Base-by-base conservation (phyloP, 2,113 vertebrate genomes). In the Larimichthys crocea region DNA sequence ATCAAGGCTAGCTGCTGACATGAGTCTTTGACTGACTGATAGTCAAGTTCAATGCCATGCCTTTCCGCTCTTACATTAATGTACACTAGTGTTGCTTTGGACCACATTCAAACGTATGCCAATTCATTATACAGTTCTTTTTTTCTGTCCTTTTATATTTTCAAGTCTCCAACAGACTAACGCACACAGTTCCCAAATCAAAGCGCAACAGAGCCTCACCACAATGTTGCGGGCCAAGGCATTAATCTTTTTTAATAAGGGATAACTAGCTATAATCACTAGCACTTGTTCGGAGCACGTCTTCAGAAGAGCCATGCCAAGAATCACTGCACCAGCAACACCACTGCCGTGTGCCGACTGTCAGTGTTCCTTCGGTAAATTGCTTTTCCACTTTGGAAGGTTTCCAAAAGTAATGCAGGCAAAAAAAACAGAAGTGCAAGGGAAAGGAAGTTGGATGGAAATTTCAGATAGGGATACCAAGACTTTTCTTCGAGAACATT, bases 181-280 rank as follows among this genome's bases (percentile, higher is more conserved):
- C 65, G 46, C 79, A 35, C 42, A 71, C 35, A 40, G 59, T 72
- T 73, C 42, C 7, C 74, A 60, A 83, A 87, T 87, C 79, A 79
- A 85, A 89, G 79, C 17, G 77, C 66, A 64, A 31, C 81, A 65
- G 66, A 79, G 26, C 56, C 44, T 50, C 52, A 22, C 69, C 82
- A 52, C 55, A 69, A n/a, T 69, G 35, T 75, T 63, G 40, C 7
- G 5, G 24, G 85, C 71, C 61, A 67, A 72, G 52, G 48, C 74
- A 83, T 90, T 85, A 55, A 87, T 91, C 82, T 77, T 81, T 76
- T 86, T 88, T 83, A 92, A 91, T 88, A 70, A 86, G 84, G 74
- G 77, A 87, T 90, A 89, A 89, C 88, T 81, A 82, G 67, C 79
- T 83, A 22, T 88, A 91, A 93, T 92, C 76, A 76, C 81, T 74